These are phyloP conservation scores for Chelonus formosanus DNA, from an alignment of 2,888 invertebrate species.

Conservation along the genomic window DNA sequence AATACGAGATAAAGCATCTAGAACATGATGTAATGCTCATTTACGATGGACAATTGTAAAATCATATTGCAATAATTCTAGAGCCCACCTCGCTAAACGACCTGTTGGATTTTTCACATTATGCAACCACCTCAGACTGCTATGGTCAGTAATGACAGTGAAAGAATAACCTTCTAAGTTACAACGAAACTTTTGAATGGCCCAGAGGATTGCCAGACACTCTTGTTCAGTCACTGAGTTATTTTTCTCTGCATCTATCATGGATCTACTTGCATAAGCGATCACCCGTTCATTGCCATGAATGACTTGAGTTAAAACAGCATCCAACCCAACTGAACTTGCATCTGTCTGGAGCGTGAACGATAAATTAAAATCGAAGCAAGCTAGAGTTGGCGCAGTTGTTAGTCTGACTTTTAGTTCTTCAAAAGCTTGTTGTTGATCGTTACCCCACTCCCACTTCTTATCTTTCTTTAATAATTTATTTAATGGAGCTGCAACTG, in stretches of 20 bases:
- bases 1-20: constrained; percentile 37
- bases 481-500: constrained; percentile 39
- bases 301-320: constrained; percentile 41
- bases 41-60: constrained; percentile 32
- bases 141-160: constrained; percentile 43
- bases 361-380: constrained; percentile 27
- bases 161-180: constrained; percentile 43
- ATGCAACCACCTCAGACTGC: constrained; percentile 43
- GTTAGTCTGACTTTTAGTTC: constrained; percentile 4
- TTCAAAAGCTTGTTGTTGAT: constrained; percentile 9
- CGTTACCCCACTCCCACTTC: constrained; percentile 25
- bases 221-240: constrained; percentile 44
- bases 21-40: constrained; percentile 32
- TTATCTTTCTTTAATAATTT: constrained; percentile 36
- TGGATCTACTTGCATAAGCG: constrained; percentile 42
- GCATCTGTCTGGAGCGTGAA: constrained; percentile 40
- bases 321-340: constrained; percentile 35
- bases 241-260: constrained; percentile 39
- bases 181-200: constrained; percentile 39
- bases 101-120: constrained; percentile 42
- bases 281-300: constrained; percentile 41
- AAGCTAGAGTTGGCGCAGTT: constrained; percentile 20
- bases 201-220: constrained; percentile 44
- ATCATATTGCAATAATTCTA: constrained; percentile 38
- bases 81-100: constrained; percentile 43